Evolutionary conservation across 2,797 vertebrate genomes (phyloP).

Genomic region (Babyrousa celebensis): DNA sequence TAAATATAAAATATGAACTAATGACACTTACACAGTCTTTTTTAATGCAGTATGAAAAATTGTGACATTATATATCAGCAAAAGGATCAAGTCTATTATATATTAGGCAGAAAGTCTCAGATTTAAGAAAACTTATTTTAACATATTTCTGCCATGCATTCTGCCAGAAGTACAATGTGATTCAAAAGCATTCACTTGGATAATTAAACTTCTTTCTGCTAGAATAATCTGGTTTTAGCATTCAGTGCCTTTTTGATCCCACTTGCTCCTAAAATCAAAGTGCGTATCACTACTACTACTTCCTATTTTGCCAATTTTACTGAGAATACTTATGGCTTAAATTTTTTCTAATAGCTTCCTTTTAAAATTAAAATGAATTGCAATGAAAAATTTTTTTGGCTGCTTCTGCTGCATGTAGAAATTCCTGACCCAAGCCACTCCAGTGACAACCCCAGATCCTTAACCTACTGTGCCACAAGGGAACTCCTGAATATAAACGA

Average conservation of each 20-base stretch:
- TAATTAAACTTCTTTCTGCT: slow-evolving; percentile 56
- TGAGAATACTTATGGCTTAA: neutral
- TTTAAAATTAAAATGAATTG: slow-evolving; percentile 41
- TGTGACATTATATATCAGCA: neutral
- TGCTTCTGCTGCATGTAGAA: no score
- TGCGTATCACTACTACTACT: neutral
- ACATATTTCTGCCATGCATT: slow-evolving; percentile 31
- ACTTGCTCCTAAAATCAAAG: neutral
- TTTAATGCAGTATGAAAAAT: neutral
- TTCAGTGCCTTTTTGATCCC: neutral
- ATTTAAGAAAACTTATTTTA: slow-evolving; percentile 63
- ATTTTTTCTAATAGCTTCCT: neutral
- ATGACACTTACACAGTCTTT: neutral
- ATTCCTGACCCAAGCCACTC: no score
- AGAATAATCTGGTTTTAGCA: neutral
- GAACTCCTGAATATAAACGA: no score
- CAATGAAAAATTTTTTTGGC: neutral
- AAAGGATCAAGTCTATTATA: neutral
- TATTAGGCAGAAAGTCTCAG: slow-evolving; percentile 5
- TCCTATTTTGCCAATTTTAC: slow-evolving; percentile 7
- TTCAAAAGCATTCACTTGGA: slow-evolving; percentile 58
- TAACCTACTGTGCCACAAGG: no score
- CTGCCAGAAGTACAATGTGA: slow-evolving; percentile 55
- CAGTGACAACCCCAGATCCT: no score
- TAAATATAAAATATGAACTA: neutral